Percentiles rank a stretch among this genome's conserved stretches.
Conservation (phyloP, 2,797 vertebrate species). For the Falco cherrug region DNA sequence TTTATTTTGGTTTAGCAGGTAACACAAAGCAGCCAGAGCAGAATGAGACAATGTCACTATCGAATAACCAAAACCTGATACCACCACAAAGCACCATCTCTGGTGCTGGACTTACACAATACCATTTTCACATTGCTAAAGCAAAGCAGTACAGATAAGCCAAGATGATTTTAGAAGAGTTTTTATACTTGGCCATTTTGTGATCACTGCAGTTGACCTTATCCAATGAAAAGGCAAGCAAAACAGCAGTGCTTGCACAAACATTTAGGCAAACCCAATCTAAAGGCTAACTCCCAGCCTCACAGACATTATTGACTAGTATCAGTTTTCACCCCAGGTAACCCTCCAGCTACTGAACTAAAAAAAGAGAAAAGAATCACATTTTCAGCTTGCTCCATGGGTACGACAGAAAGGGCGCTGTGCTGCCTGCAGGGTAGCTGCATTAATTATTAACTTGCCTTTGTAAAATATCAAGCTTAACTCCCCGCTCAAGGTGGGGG, state of each 20-base stretch:
- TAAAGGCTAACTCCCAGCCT: not conserved
- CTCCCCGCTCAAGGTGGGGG: slow-evolving; percentile 15
- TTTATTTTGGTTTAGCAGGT: slow-evolving; percentile 30
- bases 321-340: slow-evolving; percentile 44
- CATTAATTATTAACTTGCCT: slow-evolving; percentile 75
- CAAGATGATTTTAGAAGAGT: not conserved
- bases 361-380: slow-evolving; percentile 22
- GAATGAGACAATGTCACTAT: not conserved
- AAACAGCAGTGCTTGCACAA: not conserved
- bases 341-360: slow-evolving; percentile 1
- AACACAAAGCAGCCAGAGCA: not conserved
- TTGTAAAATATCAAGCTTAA: slow-evolving; percentile 55
- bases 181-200: not conserved
- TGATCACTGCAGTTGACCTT: not conserved
- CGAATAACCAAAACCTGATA: slow-evolving; percentile 34
- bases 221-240: not conserved
- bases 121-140: not conserved
- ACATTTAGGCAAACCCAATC: not conserved
- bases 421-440: slow-evolving; percentile 31
- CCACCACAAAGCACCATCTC: not conserved
- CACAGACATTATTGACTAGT: not conserved
- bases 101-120: not conserved
- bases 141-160: not conserved
- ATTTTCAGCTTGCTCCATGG: slow-evolving; percentile 40
- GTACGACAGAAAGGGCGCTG: not conserved